Base-by-base conservation (phyloP, 2,797 vertebrate species). In the Glyptemys insculpta region DNA sequence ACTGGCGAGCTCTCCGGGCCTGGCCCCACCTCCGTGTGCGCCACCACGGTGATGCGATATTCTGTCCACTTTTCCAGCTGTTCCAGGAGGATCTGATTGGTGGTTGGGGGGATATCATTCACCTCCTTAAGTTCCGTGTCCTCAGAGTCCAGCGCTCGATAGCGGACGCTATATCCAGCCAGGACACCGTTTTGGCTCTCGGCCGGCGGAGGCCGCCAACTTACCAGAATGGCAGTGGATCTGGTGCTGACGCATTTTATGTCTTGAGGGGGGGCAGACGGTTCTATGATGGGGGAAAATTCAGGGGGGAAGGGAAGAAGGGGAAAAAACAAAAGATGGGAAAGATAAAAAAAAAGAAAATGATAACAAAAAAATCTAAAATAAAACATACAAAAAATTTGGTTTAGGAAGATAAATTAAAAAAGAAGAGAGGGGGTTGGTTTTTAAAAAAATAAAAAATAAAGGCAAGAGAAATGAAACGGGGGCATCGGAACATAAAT, bases 221-320 rank as follows among this genome's bases (percentile, higher is more conserved):
- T 99, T 99, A 99, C 99, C 99, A 99, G 98, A 99, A 99, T 99
- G 98, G 98, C 98, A 96, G 99, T 99, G 98, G 99, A 99, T 98
- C 99, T 99, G 98, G 98, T 98, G 98, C 99, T 99, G 99, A 98
- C 98, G 98, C 99, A 99, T 98, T 99, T 99, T 99, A 99, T 98
- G 96, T 99, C 99, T 99, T 99, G 99, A 98, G 99, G 99, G 98
- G 99, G 99, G 98, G 99, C 99, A 92, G 99, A 99, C 98, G 99
- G 99, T 98, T 99, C 99, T 99, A 99, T 92, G 98, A 98, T 98
- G 97, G 98, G 96, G 98, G 94, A 88, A 84, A 92, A 84, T 91
- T 98, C 98, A 97, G 98, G 97, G 97, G 96, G 88, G 87, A 87
- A 4, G 86, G 92, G 92, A 93, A 94, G 89, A 97, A 97, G 78